Base-by-base conservation (phyloP, 1,140 invertebrate genomes). In the Scylla paramamosain region DNA sequence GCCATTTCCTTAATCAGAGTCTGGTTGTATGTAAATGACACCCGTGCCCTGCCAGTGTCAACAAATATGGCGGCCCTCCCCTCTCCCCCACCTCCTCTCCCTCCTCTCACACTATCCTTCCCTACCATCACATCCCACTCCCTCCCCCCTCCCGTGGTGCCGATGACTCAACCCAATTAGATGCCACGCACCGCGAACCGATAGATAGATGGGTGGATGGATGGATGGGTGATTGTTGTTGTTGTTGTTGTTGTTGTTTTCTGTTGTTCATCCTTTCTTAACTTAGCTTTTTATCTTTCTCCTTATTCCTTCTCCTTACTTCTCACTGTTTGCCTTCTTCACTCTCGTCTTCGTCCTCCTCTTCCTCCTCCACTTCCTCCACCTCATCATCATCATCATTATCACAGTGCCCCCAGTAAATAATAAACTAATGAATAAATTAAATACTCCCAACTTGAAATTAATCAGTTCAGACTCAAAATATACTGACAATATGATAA, bases 1-100 rank as follows among this genome's bases (percentile, higher is more conserved):
- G n/a, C 90, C 90, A 91, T 91, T 91, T 91, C 90, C 90, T 39
- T 91, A 91, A 91, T 91, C 52, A 77, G 52, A 16, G 28, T 32
- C 77, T 77, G 28, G 20, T n/a, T 67, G 52, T 91, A 91, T 91
- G 90, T 91, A 91, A 91, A 91, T 91, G 52, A 39, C 52, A 32
- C 90, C 29, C 29, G 4, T 20, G 29, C 31, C 31, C 90, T 32
- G 29, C 77, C n/a, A 77, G 77, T 77, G 90, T 91, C 8, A 59
- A 77, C 52, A 91, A 77, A 91, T 77, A 77, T n/a, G 67, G 67
- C 67, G 20, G 67, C 14, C 46, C 89, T 29, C 28, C 46, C 28
- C 46, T 31, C 10, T 28, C 46, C 31, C n/a, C 84, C 31, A 16
- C 84, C 39, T 4, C 16, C 39, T 3, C 45, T 45, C 48, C 39